Conservation (phyloP, 2,797 vertebrate species). For the Neolamprologus multifasciatus region DNA sequence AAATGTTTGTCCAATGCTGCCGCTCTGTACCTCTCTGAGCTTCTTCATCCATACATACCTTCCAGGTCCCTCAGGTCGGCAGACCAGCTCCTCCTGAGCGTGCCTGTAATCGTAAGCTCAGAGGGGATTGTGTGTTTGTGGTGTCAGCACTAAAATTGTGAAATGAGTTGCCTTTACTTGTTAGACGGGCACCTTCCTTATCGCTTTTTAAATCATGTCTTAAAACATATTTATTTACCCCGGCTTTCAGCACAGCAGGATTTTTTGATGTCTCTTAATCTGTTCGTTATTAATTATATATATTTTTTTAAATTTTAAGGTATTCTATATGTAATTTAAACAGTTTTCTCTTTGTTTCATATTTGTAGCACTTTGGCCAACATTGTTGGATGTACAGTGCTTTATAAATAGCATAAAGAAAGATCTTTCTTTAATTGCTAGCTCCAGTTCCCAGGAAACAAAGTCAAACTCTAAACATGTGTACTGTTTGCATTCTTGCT, state of each 20-base stretch:
- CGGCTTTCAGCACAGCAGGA: not conserved
- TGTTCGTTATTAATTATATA: accelerated
- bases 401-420: not conserved
- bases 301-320: not conserved
- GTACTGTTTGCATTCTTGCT: not conserved
- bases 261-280: not conserved
- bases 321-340: not conserved
- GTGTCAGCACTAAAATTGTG: accelerated
- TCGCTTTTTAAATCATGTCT: not conserved
- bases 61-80: not conserved
- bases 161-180: accelerated
- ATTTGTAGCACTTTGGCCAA: not conserved
- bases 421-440: not conserved
- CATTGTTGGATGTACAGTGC: too few species aligned
- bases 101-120: not conserved
- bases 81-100: not conserved
- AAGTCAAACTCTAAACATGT: not conserved
- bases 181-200: accelerated
- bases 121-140: not conserved
- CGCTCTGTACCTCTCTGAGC: not conserved
- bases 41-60: not conserved
- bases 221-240: not conserved
- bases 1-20: not conserved
- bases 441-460: not conserved
- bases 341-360: not conserved